Base-by-base conservation (phyloP, 2,888 invertebrate genomes). In the Aethes cnicana region DNA sequence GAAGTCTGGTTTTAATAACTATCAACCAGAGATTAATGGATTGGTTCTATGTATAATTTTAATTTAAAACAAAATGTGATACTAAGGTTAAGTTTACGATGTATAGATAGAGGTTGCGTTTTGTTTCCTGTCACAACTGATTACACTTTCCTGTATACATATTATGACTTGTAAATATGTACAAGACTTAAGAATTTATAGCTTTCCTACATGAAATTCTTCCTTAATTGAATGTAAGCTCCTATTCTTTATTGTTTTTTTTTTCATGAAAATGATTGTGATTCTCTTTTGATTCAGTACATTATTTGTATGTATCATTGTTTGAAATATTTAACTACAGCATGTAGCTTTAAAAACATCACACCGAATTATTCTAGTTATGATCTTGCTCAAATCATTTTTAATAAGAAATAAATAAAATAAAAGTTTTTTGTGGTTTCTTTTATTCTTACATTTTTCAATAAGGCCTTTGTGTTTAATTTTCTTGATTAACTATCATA, bases 61-160 rank as follows among this genome's bases (percentile, higher is more conserved):
- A 55, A 47, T 37, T 60, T 62, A 56, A 62, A 71, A 72, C 64
- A 68, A 77, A 77, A 72, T 83, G 82, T 82, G 82, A 83, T 83
- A 83, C 74, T 81, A 81, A 77, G 69, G 55, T 74, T 81, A 83
- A 77, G 77, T 74, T 75, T 52, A 55, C 54, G 25, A 62, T 56
- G 61, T 65, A 58, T 62, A 56, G 62, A 60, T 59, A 58, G 63
- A 64, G 57, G 36, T 33, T 57, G 52, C 58, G 57, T 57, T 53
- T 50, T 53, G 53, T 46, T 42, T 14, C 23, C 6, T 12, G 23
- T 36, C 46, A 26, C 32, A 26, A 56, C 62, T 62, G 61, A 59
- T 63, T 62, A 52, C 58, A 60, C 54, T 54, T 53, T 37, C 7
- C 59, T 63, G 54, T 64, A 64, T 58, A 61, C 63, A 56, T 50